Conservation (phyloP, 1,140 invertebrate genomes). For the Saccostrea cuccullata region DNA sequence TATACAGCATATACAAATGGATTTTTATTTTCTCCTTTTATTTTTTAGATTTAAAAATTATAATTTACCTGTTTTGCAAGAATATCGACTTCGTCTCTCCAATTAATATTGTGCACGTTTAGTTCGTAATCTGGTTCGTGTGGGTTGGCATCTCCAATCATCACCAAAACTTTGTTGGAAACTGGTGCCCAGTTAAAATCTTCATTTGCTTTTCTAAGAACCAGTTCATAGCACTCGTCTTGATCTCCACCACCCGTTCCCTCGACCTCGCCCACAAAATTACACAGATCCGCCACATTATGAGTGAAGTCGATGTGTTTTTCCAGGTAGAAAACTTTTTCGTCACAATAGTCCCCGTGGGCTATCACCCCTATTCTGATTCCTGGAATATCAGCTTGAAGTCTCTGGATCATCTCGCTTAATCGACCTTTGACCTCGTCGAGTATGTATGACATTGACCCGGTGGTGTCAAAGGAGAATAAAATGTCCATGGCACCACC, state of each 20-base stretch:
- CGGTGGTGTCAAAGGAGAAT: conserved; percentile 75
- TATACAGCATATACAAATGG: too few species aligned
- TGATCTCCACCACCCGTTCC: conserved; percentile 69
- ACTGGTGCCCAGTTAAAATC: conserved; percentile 68
- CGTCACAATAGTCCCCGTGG: conserved; percentile 75
- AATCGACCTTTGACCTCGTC: conserved; percentile 67
- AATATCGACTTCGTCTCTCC: conserved; percentile 66
- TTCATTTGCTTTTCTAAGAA: conserved; percentile 61
- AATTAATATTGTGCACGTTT: conserved; percentile 70
- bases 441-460: conserved; percentile 69
- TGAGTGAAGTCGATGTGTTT: conserved; percentile 68
- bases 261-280: conserved; percentile 69
- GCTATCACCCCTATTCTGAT: conserved; percentile 70
- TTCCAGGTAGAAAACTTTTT: conserved; percentile 68
- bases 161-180: conserved; percentile 68
- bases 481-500: conserved; percentile 66
- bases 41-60: not conserved
- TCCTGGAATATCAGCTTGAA: conserved; percentile 71
- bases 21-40: not conserved
- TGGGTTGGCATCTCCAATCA: conserved; percentile 75
- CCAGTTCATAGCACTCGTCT: conserved; percentile 74
- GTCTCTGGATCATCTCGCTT: conserved; percentile 69
- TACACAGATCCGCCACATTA: conserved; percentile 63
- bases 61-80: conserved; percentile 51
- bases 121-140: conserved; percentile 67